These are phyloP conservation scores for Lycaena phlaeas DNA, from an alignment of 2,888 invertebrate genomes.

Conservation along the genomic window DNA sequence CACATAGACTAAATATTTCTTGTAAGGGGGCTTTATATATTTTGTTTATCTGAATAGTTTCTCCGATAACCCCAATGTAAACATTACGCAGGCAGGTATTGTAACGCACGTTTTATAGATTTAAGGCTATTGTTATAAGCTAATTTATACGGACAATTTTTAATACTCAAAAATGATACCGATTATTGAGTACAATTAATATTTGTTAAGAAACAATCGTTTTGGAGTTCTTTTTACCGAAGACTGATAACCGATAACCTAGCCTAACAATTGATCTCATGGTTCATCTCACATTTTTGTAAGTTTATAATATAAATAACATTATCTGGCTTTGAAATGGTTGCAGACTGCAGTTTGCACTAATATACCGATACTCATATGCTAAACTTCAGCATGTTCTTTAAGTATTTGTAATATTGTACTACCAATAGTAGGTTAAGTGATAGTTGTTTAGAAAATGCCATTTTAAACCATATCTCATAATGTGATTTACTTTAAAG, in stretches of 20 bases:
- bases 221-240: background rate
- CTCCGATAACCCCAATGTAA: background rate
- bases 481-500: slow-evolving; percentile 36
- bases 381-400: background rate
- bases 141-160: background rate
- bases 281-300: slow-evolving; percentile 2
- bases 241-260: slow-evolving; percentile 4
- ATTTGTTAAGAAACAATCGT: background rate
- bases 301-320: background rate
- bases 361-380: background rate
- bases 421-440: slow-evolving; percentile 7
- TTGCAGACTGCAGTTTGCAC: too few species aligned
- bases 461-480: slow-evolving; percentile 19
- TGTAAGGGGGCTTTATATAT: background rate
- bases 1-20: slow-evolving; percentile 77
- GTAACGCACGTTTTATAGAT: slow-evolving; percentile 3
- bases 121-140: background rate
- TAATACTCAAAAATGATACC: slow-evolving; percentile 1
- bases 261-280: background rate
- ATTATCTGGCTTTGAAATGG: background rate
- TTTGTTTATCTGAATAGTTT: background rate
- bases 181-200: background rate
- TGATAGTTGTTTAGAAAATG: slow-evolving; percentile 8
- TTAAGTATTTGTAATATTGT: background rate
- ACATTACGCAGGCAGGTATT: too few species aligned